These are phyloP conservation scores for Paragorgia papillata DNA, from an alignment of 92 coral and sea anemone genomes.

Conservation along the genomic window DNA sequence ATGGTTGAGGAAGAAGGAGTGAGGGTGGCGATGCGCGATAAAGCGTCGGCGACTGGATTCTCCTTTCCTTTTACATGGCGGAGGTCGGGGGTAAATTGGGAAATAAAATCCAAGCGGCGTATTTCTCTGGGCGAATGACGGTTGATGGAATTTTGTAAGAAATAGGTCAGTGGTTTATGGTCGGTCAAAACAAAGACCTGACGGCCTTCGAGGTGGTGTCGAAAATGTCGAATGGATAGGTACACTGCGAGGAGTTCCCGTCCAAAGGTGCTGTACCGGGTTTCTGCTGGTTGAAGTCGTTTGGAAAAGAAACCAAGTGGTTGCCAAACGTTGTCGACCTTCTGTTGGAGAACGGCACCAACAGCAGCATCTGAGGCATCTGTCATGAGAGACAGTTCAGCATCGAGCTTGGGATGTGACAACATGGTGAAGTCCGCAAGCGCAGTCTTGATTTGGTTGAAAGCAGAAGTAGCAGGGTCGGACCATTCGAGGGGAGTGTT, in stretches of 20 bases:
- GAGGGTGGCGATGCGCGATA: constrained; percentile 20
- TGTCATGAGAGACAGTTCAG: neutral
- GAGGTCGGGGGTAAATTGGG: constrained; percentile 25
- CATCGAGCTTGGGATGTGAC: constrained; percentile 11
- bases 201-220: constrained; percentile 19
- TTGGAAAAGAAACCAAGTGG: constrained; percentile 39
- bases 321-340: constrained; percentile 5
- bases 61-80: neutral
- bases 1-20: neutral
- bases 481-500: neutral
- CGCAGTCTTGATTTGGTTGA: constrained; percentile 5
- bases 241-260: constrained; percentile 17
- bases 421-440: constrained; percentile 6
- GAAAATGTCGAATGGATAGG: neutral
- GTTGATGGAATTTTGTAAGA: neutral
- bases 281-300: constrained; percentile 16
- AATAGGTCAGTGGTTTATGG: constrained; percentile 6
- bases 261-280: constrained; percentile 29
- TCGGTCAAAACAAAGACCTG: constrained; percentile 6
- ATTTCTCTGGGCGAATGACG: constrained; percentile 22
- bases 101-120: constrained; percentile 8
- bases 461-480: neutral
- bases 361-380: constrained; percentile 26
- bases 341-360: constrained; percentile 28
- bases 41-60: constrained; percentile 21